phyloP scores from a whole-genome alignment of 2,113 vertebrate genomes.

The Sisor rabdophorus region DNA sequence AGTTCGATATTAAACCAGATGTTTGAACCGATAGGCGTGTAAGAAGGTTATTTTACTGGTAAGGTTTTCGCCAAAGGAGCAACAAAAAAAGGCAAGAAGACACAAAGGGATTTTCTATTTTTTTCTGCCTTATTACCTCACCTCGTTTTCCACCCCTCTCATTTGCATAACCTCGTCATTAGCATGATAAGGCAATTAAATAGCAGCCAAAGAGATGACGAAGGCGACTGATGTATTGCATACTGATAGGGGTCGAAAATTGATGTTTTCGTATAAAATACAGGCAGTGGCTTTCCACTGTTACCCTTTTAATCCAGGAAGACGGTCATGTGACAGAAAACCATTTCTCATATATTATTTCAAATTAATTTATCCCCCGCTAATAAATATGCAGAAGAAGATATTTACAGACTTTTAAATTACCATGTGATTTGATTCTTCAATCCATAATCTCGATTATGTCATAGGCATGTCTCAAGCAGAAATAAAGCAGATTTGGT shows the following conservation, averaged over 20 bases:
- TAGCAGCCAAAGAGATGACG: background rate
- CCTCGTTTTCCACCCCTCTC: background rate
- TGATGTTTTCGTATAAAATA: background rate
- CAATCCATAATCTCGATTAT: background rate
- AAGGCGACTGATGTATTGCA: background rate
- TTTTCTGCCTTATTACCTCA: no score
- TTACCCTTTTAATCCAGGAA: background rate
- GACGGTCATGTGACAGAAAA: background rate
- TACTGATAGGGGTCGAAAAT: no score
- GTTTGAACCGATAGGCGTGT: no score
- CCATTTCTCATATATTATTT: background rate
- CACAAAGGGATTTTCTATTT: background rate
- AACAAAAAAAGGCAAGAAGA: no score
- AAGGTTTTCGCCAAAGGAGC: no score
- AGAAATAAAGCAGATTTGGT: background rate
- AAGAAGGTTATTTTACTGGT: no score
- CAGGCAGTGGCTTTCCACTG: background rate
- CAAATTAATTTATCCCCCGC: background rate
- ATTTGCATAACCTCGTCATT: slow-evolving; percentile 42
- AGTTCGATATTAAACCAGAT: no score
- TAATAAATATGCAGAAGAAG: slow-evolving; percentile 1
- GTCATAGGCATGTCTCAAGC: background rate
- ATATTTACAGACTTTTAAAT: background rate
- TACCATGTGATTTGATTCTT: background rate
- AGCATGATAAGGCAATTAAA: background rate